Evolutionary conservation across 2,797 vertebrate genomes (phyloP).

Genomic region (Steatocranus sp.): DNA sequence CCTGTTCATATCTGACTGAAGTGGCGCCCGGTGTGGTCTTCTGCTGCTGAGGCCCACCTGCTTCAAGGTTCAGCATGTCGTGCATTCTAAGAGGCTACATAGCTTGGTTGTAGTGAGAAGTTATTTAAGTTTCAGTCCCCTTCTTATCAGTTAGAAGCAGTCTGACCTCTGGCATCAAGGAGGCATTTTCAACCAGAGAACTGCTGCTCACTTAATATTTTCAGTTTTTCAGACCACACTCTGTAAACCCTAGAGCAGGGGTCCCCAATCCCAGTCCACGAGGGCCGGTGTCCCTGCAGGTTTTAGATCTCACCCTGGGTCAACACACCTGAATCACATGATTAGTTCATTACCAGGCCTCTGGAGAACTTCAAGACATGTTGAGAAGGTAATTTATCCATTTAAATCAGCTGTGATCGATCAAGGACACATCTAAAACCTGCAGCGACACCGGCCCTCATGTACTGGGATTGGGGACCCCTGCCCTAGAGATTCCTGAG

Average conservation of each 20-base stretch:
- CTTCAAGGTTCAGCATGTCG: neutral
- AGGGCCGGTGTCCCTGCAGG: neutral
- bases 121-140: neutral
- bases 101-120: neutral
- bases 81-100: neutral
- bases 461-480: neutral
- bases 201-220: neutral
- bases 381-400: neutral
- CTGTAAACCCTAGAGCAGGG: neutral
- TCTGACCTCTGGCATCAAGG: neutral
- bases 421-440: neutral
- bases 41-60: neutral
- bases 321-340: neutral
- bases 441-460: fast-evolving
- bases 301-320: neutral
- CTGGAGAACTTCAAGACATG: neutral
- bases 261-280: neutral
- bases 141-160: neutral
- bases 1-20: fast-evolving
- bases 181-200: neutral
- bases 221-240: neutral
- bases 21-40: neutral
- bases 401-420: neutral
- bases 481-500: fast-evolving
- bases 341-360: neutral